Conservation (phyloP, 2,888 invertebrate species). For the Microplitis manilae region DNA sequence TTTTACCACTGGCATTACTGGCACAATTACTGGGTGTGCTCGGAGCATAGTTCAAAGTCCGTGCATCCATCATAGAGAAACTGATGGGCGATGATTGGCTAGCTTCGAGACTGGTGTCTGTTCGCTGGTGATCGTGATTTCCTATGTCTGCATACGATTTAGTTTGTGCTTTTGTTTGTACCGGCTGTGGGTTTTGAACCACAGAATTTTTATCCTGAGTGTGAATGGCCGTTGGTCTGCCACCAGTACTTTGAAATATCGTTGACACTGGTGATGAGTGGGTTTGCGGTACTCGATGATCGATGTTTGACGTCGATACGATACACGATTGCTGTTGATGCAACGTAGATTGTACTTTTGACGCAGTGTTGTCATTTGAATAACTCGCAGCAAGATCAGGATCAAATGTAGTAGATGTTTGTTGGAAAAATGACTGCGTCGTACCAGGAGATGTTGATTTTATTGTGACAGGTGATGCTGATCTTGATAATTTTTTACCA, state of each 20-base stretch:
- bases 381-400: constrained; percentile 73
- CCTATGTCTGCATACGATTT: constrained; percentile 83
- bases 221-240: constrained; percentile 58
- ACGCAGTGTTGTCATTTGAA: constrained; percentile 68
- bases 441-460: constrained; percentile 74
- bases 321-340: constrained; percentile 81
- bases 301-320: constrained; percentile 81
- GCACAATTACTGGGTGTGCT: constrained; percentile 70
- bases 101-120: constrained; percentile 75
- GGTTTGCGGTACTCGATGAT: constrained; percentile 74
- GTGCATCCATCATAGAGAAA: constrained; percentile 83
- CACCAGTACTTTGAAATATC: constrained; percentile 62
- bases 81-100: constrained; percentile 83
- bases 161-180: constrained; percentile 84
- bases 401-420: constrained; percentile 77
- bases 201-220: constrained; percentile 69
- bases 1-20: constrained; percentile 56
- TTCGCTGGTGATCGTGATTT: constrained; percentile 66
- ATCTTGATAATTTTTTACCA: constrained; percentile 48
- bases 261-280: constrained; percentile 71
- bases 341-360: constrained; percentile 69
- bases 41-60: constrained; percentile 76
- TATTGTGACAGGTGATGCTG: constrained; percentile 67
- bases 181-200: constrained; percentile 71
- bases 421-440: constrained; percentile 77